Conservation (phyloP, 2,797 vertebrate species). For the Toxotes lorentzi region DNA sequence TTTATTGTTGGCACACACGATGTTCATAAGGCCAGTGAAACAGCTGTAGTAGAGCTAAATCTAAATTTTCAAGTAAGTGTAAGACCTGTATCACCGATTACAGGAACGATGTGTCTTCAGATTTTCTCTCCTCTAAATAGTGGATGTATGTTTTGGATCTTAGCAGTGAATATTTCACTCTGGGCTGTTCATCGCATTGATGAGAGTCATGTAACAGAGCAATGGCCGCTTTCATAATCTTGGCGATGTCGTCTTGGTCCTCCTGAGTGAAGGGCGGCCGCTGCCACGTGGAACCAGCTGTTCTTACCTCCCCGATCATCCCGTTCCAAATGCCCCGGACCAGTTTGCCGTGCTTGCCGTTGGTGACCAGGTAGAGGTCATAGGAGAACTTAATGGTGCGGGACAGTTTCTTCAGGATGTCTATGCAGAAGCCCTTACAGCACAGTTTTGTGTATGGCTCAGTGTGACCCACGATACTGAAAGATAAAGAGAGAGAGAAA, state of each 20-base stretch:
- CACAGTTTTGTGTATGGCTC: constrained; percentile 92
- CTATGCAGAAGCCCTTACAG: constrained; percentile 99
- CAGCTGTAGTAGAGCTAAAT: background rate
- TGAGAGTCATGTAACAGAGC: background rate
- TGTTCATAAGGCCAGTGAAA: background rate
- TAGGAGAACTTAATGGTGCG: constrained; percentile 96
- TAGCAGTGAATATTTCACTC: background rate
- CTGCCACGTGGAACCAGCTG: background rate
- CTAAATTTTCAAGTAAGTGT: background rate
- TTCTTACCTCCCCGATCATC: constrained; percentile 98
- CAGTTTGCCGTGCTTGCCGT: constrained; percentile 97
- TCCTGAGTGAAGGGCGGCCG: background rate
- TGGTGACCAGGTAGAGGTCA: constrained; percentile 98
- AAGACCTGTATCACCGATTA: background rate
- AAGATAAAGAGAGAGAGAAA: constrained; percentile 37
- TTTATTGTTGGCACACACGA: background rate
- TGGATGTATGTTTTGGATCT: background rate
- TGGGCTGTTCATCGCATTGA: background rate
- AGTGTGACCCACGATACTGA: constrained; percentile 86
- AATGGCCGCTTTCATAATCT: background rate
- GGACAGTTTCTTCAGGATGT: constrained; percentile 98
- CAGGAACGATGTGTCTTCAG: background rate
- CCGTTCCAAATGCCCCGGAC: constrained; percentile 97
- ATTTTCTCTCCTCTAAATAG: background rate
- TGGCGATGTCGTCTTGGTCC: background rate